Conservation (phyloP, 1,140 invertebrate species). For the Polypedilum vanderplanki region DNA sequence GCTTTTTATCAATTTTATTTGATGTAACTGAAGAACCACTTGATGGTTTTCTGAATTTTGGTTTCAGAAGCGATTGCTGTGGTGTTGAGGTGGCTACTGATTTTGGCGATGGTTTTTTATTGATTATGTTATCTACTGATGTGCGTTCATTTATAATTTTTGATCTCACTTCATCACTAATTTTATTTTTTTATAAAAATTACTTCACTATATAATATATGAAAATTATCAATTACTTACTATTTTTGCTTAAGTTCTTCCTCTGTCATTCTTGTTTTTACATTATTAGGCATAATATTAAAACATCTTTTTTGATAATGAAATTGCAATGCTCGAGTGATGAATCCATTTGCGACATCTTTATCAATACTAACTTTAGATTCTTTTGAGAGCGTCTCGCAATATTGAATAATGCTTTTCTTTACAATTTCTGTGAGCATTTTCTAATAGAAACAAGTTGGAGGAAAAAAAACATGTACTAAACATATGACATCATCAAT, state of each 20-base stretch:
- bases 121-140: neutral
- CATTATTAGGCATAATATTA: constrained; percentile 35
- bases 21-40: neutral
- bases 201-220: neutral
- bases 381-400: constrained; percentile 34
- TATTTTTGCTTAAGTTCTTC: constrained; percentile 41
- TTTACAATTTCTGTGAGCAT: constrained; percentile 37
- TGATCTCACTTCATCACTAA: constrained; percentile 34
- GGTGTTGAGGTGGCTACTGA: neutral
- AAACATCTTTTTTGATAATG: constrained; percentile 36
- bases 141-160: neutral
- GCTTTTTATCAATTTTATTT: neutral
- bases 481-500: neutral
- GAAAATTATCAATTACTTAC: neutral
- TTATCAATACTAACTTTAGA: constrained; percentile 34
- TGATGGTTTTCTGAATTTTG: constrained; percentile 19
- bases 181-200: neutral
- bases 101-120: neutral
- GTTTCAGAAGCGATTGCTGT: constrained; percentile 25
- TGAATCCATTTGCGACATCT: constrained; percentile 35
- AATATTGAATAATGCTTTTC: constrained; percentile 36
- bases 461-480: neutral
- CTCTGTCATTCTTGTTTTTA: constrained; percentile 36
- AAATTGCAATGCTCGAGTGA: constrained; percentile 38
- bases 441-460: constrained; percentile 31